Evolutionary conservation across 1,140 invertebrate genomes (phyloP).

Genomic region (Cardiocondyla obscurior): DNA sequence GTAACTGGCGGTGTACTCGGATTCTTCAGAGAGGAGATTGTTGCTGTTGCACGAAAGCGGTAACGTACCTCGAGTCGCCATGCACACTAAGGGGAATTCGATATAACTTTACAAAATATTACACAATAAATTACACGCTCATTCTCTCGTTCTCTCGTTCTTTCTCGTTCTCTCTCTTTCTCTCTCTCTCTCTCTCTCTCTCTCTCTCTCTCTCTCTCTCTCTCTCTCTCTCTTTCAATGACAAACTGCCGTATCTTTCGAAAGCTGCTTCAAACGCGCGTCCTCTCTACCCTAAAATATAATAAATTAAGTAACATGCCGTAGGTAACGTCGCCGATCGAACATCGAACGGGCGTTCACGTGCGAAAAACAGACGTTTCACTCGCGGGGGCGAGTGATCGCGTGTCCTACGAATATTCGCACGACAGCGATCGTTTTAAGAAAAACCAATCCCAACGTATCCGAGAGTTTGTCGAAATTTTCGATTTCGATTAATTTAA

Average conservation of each 20-base stretch:
- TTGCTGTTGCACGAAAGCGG: conserved; percentile 40
- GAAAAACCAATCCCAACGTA: not conserved
- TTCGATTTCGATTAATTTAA: not conserved
- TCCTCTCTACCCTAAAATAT: conserved; percentile 27
- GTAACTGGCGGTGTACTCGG: not conserved
- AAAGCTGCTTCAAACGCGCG: conserved; percentile 11
- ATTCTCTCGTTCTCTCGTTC: not conserved
- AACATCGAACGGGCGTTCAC: conserved; percentile 17
- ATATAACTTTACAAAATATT: conserved; percentile 55
- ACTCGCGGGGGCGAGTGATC: not conserved
- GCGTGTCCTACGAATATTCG: not conserved
- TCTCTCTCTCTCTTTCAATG: not conserved
- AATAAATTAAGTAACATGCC: conserved; percentile 54
- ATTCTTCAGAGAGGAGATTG: conserved; percentile 33
- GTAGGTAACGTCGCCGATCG: conserved; percentile 32
- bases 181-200: not conserved
- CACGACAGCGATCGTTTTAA: not conserved
- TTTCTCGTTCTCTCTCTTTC: too few relatives aligned
- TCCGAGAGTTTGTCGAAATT: not conserved
- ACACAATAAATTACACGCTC: conserved; percentile 49
- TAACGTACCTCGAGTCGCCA: conserved; percentile 51
- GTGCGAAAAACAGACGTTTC: not conserved
- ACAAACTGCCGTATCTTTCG: conserved; percentile 16
- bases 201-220: conserved; percentile 2
- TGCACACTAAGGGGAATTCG: conserved; percentile 24